Evolutionary conservation across 2,797 vertebrate genomes (phyloP), one percentile per base, ranked within the genome.

Genomic region (Caiman crocodilus): DNA sequence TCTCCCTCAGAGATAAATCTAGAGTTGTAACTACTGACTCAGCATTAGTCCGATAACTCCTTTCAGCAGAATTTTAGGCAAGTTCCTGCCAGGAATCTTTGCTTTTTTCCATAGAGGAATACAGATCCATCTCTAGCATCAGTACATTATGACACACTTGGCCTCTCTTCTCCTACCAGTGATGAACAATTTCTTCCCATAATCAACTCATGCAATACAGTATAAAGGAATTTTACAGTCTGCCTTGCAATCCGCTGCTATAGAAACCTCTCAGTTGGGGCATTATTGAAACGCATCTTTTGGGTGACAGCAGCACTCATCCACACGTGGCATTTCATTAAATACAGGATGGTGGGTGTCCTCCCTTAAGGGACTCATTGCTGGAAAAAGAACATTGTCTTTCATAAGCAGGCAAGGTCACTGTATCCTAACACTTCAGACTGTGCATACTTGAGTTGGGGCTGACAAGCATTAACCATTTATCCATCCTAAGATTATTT

Each of bases 351-450:
- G 95, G 89, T 93, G 94, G 84, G 25, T 88, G 81, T 77, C 92
- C 77, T 94, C 79, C 87, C 82, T 88, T 58, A 82, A 65, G 79
- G 77, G 87, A 93, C 75, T 3, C 4, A 18, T 78, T 90, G 42
- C 79, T 89, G 80, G 73, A 90, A 95, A 93, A 95, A 92, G 95
- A 94, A 92, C 80, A 82, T 81, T 81, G 89, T 77, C 60, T 79
- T 87, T 92, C 69, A 84, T 63, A 92, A 91, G 84, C 0, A 91
- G 90, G 65, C 86, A 96, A 95, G 87, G 91, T 94, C 90, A 92
- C 11, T 25, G 35, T 4, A 50, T 1, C 0, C 58, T 58, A 89
- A 42, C 20, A 30, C 13, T 85, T 58, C 67, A 82, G 76, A 64
- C 15, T 32, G 63, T 59, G 57, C 16, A 23, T 0, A 3, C 14